Conservation (phyloP, 2,888 invertebrate species). For the Tenthredo notha region DNA sequence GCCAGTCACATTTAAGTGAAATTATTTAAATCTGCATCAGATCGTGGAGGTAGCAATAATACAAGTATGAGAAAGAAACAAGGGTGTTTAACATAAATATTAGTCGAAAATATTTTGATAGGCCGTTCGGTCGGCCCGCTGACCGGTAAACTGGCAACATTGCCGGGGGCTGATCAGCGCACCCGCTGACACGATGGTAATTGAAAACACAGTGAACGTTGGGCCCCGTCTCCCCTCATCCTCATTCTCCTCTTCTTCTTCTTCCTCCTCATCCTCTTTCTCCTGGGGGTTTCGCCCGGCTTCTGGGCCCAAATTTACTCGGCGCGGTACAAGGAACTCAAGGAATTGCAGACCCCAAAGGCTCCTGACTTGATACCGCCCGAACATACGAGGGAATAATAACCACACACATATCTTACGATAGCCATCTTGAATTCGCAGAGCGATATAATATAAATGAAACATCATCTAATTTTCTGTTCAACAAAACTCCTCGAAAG, state of each 20-base stretch:
- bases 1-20: constrained; percentile 13
- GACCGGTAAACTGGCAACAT: constrained; percentile 53
- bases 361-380: constrained; percentile 25
- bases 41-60: constrained; percentile 28
- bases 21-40: constrained; percentile 35
- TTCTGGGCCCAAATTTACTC: constrained; percentile 48
- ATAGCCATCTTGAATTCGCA: background rate
- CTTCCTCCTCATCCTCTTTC: background rate
- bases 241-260: background rate
- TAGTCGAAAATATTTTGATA: constrained; percentile 72
- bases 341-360: constrained; percentile 36
- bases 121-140: constrained; percentile 60
- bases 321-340: constrained; percentile 27
- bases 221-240: background rate
- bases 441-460: background rate
- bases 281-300: constrained; percentile 19
- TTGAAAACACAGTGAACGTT: constrained; percentile 67
- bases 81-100: constrained; percentile 72
- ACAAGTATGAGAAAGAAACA: constrained; percentile 20
- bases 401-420: background rate
- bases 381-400: constrained; percentile 17
- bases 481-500: background rate
- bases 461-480: background rate
- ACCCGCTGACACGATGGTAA: constrained; percentile 73
- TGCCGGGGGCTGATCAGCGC: constrained; percentile 67